These are phyloP conservation scores for Drosophila eohydei DNA, from an alignment of 2,888 invertebrate species.

Conservation along the genomic window DNA sequence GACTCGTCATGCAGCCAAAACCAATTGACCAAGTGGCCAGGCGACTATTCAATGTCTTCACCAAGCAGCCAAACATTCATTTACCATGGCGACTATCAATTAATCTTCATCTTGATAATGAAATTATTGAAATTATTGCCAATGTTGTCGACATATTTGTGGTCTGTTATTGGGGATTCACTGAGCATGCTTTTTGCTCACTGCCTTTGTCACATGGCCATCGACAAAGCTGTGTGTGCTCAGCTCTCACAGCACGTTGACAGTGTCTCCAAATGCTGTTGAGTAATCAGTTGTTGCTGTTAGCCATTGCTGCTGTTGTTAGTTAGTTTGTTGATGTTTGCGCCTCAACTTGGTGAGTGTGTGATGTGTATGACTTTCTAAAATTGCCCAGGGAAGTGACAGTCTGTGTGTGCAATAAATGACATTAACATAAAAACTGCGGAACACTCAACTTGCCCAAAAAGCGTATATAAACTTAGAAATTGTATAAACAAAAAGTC, in stretches of 20 bases:
- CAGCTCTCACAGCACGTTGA: constrained; percentile 15
- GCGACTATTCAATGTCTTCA: constrained; percentile 41
- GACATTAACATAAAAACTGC: constrained; percentile 13
- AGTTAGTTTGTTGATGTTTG: constrained; percentile 51
- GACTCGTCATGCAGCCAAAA: constrained; percentile 5
- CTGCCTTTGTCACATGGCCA: constrained; percentile 63
- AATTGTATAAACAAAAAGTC: constrained; percentile 18
- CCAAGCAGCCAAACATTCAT: constrained; percentile 37
- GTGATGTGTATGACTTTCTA: constrained; percentile 68
- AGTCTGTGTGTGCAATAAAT: constrained; percentile 43
- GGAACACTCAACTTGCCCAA: constrained; percentile 17
- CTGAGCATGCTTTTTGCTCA: constrained; percentile 16
- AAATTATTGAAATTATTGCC: constrained; percentile 71
- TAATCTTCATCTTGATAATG: constrained; percentile 80
- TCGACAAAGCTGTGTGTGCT: constrained; percentile 19
- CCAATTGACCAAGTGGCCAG: constrained; percentile 38
- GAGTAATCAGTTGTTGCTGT: constrained; percentile 49
- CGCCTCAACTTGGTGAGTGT: constrained; percentile 39
- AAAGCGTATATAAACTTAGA: constrained; percentile 1
- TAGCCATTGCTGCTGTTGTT: constrained; percentile 22
- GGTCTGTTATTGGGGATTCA: constrained; percentile 13
- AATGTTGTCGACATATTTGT: constrained; percentile 27
- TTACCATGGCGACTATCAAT: constrained; percentile 59
- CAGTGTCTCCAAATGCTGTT: constrained; percentile 51
- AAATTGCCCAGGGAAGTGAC: constrained; percentile 36